phyloP scores from a whole-genome alignment of 2,888 invertebrate species.

The Acrobasis suavella region DNA sequence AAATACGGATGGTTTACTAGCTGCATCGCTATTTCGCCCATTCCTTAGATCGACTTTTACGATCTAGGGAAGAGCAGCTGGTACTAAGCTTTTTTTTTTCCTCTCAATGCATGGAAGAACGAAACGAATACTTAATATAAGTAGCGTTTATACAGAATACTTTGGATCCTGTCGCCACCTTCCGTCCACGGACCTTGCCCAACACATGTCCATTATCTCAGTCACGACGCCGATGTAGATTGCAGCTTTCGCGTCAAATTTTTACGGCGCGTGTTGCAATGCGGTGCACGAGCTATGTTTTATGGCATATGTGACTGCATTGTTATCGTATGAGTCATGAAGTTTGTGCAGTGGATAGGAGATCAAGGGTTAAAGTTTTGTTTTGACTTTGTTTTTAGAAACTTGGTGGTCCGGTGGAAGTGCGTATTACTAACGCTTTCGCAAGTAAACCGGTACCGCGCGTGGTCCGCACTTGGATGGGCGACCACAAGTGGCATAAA shows the following conservation, averaged over 20 bases:
- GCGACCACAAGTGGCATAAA: too few relatives aligned
- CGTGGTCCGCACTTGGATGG: too few relatives aligned
- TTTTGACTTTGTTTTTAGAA: too few relatives aligned
- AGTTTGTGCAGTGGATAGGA: background rate
- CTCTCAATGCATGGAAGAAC: background rate
- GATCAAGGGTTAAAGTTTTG: too few relatives aligned
- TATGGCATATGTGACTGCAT: conserved; percentile 4
- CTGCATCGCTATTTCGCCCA: too few relatives aligned
- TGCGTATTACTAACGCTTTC: too few relatives aligned
- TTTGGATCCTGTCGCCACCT: conserved; percentile 6
- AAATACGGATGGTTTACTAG: too few relatives aligned
- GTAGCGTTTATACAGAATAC: background rate
- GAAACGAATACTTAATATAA: too few relatives aligned
- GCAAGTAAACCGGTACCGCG: too few relatives aligned
- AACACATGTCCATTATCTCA: conserved; percentile 32
- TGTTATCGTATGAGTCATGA: conserved; percentile 7
- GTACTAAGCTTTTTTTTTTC: background rate
- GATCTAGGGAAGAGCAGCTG: too few relatives aligned
- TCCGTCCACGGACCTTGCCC: conserved; percentile 8
- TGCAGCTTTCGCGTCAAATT: conserved; percentile 21
- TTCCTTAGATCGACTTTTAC: too few relatives aligned
- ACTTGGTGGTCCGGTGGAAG: too few relatives aligned
- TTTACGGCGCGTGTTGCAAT: conserved; percentile 14
- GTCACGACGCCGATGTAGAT: conserved; percentile 29
- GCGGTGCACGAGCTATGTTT: conserved; percentile 1